phyloP scores from a whole-genome alignment of 2,797 vertebrate species.

The Siniperca obscura region DNA sequence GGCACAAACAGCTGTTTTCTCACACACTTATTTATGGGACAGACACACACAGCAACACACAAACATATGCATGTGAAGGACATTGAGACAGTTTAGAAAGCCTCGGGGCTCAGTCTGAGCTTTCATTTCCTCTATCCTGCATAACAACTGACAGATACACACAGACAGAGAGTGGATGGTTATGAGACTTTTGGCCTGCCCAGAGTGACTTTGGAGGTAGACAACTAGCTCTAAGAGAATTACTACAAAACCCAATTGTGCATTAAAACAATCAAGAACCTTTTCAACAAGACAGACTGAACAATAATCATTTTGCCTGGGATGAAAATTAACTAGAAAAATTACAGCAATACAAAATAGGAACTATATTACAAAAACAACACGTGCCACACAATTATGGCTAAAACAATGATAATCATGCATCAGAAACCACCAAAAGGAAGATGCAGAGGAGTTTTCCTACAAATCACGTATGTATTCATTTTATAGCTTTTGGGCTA shows the following conservation, averaged over 20 bases:
- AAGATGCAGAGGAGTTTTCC: constrained; percentile 10
- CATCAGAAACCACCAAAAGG: constrained; percentile 7
- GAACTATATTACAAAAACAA: constrained; percentile 14
- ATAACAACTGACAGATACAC: constrained; percentile 65
- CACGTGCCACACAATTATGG: not conserved
- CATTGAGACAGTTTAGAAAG: constrained; percentile 72
- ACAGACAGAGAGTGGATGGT: constrained; percentile 56
- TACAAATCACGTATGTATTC: constrained; percentile 6
- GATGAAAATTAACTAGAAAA: constrained; percentile 1
- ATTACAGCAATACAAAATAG: constrained; percentile 1
- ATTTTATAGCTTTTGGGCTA: not conserved
- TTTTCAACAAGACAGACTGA: constrained; percentile 7
- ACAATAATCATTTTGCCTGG: not conserved
- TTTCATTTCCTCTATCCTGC: constrained; percentile 84
- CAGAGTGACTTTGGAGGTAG: constrained; percentile 49
- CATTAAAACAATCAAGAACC: constrained; percentile 29
- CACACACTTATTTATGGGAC: constrained; percentile 49
- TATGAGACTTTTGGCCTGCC: constrained; percentile 66
- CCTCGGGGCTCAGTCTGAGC: constrained; percentile 79
- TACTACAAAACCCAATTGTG: constrained; percentile 26
- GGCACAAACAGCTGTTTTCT: constrained; percentile 40
- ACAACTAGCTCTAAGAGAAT: constrained; percentile 54
- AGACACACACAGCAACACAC: constrained; percentile 29
- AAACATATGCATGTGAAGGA: constrained; percentile 55
- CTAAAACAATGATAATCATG: constrained; percentile 20